Conservation (phyloP, 2,797 vertebrate species). For the Sebastes cheni region DNA sequence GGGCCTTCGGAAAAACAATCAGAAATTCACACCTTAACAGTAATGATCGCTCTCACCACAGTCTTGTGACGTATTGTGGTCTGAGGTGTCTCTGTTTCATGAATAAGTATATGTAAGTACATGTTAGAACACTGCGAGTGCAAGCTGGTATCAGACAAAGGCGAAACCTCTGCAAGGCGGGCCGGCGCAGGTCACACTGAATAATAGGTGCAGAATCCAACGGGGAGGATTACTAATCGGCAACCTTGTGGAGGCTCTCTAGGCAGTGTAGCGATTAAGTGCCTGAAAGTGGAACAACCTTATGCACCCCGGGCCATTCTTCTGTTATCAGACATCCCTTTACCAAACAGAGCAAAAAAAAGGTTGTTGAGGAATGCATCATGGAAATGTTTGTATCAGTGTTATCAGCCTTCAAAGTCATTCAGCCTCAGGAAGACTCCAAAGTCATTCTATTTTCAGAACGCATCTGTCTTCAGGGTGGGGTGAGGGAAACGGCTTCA, state of each 20-base stretch:
- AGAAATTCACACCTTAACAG: constrained; percentile 28
- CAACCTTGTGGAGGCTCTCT: constrained; percentile 18
- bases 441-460: constrained; percentile 76
- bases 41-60: background rate
- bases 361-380: constrained; percentile 54
- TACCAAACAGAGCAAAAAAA: constrained; percentile 52
- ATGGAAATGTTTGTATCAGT: constrained; percentile 60
- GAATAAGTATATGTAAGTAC: constrained; percentile 3
- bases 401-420: constrained; percentile 68
- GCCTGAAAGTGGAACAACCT: constrained; percentile 32
- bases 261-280: constrained; percentile 35
- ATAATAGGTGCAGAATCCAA: constrained; percentile 36
- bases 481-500: constrained; percentile 44
- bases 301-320: constrained; percentile 8
- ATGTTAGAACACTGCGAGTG: constrained; percentile 5
- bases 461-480: constrained; percentile 53
- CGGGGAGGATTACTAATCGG: constrained; percentile 47
- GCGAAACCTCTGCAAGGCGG: constrained; percentile 1
- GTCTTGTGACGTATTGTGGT: background rate
- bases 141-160: constrained; percentile 14
- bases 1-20: constrained; percentile 22
- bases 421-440: constrained; percentile 50
- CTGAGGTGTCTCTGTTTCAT: constrained; percentile 11
- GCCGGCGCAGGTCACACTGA: constrained; percentile 21
- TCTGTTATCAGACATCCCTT: constrained; percentile 45